Evolutionary conservation across 2,888 invertebrate species (phyloP), one percentile per base, ranked within the genome.

Genomic region (Heteromyza rotundicornis): DNA sequence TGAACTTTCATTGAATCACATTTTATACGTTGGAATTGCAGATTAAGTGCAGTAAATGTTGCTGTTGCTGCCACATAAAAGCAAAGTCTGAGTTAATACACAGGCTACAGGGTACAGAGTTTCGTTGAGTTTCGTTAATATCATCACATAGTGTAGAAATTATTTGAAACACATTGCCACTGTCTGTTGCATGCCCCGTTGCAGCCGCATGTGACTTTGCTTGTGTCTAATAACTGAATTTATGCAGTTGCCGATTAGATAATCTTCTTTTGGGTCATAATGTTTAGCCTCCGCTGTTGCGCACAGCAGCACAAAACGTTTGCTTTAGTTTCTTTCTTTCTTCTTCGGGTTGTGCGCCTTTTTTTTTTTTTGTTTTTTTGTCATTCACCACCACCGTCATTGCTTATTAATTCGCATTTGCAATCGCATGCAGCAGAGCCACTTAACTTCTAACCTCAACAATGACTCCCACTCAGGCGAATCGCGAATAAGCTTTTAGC

Each of bases 251-350:
- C 24, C 52, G 47, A 44, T 47, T 51, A 60, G 60, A 55, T 55
- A 60, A 55, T 60, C 55, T 35, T 49, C 8, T n/a, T n/a, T n/a
- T n/a, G 35, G 50, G 55, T 55, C 60, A 32, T 35, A 35, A 36
- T 49, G n/a, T 44, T 24, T n/a, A 44, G 49, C 49, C n/a, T 23
- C 50, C 10, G 40, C 40, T 10, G 27, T 7, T 27, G 54, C n/a
- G 49, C 47, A 32, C 40, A n/a, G 10, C 5, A 40, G 40, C 8
- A 40, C 40, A 40, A n/a, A 27, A 27, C 10, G 27, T 27, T n/a
- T 27, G 27, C 27, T 7, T 27, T 27, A 27, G 27, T 27, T 27
- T 27, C 27, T n/a, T n/a, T n/a, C n/a, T n/a, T n/a, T n/a, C n/a
- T n/a, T n/a, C n/a, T n/a, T n/a, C n/a, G n/a, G n/a, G n/a, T n/a